Evolutionary conservation across 2,797 vertebrate genomes (phyloP).

Genomic region (Lycodopsis pacificus): DNA sequence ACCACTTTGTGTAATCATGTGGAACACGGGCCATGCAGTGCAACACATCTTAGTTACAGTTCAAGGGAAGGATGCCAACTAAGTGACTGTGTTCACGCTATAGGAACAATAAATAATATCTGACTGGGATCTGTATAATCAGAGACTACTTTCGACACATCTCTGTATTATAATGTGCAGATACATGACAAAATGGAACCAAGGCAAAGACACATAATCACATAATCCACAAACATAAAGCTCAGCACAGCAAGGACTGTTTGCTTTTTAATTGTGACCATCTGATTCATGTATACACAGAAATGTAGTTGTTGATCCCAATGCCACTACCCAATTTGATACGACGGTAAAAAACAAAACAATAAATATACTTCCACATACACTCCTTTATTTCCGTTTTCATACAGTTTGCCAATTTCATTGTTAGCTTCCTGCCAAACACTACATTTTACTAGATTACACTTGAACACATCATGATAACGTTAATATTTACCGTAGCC

Average conservation of each 20-base stretch:
- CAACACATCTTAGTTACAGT: constrained; percentile 54
- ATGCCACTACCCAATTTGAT: neutral
- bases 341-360: too few species aligned
- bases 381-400: neutral
- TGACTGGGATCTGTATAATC: constrained; percentile 8
- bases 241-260: neutral
- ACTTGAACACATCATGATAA: too few species aligned
- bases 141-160: constrained; percentile 1
- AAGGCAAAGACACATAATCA: constrained; percentile 8
- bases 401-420: too few species aligned
- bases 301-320: too few species aligned
- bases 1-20: constrained; percentile 68
- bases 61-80: constrained; percentile 37
- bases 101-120: constrained; percentile 23
- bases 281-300: neutral
- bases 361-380: neutral
- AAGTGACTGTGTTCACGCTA: constrained; percentile 26
- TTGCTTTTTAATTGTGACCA: neutral
- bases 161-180: neutral
- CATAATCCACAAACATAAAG: neutral
- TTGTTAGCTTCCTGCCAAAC: too few species aligned
- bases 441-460: too few species aligned
- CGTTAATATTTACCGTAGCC: too few species aligned
- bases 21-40: constrained; percentile 51
- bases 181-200: neutral